Percentiles rank a stretch among this genome's conserved stretches.
phyloP scores from a whole-genome alignment of 2,797 vertebrate species.

The Pseudochromis fuscus region DNA sequence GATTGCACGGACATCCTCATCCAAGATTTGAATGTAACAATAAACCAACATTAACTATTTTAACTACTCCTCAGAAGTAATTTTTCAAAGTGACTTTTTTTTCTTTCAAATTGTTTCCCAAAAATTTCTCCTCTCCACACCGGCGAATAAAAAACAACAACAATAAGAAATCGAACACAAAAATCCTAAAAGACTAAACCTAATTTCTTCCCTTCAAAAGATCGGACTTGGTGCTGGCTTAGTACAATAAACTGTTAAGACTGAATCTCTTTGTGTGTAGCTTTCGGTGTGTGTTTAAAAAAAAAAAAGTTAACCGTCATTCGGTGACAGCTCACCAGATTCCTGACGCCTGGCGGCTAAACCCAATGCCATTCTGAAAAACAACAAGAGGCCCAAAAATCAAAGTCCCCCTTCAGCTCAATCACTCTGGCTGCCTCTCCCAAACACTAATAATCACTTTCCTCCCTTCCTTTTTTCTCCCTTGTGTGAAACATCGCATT shows the following conservation, averaged over 20 bases:
- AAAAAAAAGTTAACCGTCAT: slow-evolving; percentile 67
- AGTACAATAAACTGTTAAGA: slow-evolving; percentile 44
- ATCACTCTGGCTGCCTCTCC: slow-evolving; percentile 83
- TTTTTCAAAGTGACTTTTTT: slow-evolving; percentile 63
- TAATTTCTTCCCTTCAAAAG: slow-evolving; percentile 47
- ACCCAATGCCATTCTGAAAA: slow-evolving; percentile 77
- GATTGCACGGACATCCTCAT: slow-evolving; percentile 32
- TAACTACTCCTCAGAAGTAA: slow-evolving; percentile 66
- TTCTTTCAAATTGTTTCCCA: slow-evolving; percentile 51
- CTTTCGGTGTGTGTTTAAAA: slow-evolving; percentile 42
- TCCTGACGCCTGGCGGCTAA: slow-evolving; percentile 77
- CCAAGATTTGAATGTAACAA: slow-evolving; percentile 68
- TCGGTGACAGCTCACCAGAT: slow-evolving; percentile 76
- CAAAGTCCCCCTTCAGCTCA: slow-evolving; percentile 86
- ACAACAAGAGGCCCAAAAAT: slow-evolving; percentile 82
- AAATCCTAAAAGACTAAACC: slow-evolving; percentile 51
- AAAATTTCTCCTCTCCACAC: slow-evolving; percentile 53
- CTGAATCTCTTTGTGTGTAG: slow-evolving; percentile 49
- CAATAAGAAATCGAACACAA: slow-evolving; percentile 52
- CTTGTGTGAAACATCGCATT: slow-evolving; percentile 83
- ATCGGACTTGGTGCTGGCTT: slow-evolving; percentile 32
- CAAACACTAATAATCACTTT: slow-evolving; percentile 88
- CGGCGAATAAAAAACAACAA: slow-evolving; percentile 46
- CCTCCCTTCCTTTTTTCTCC: slow-evolving; percentile 82
- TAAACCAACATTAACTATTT: slow-evolving; percentile 71